A percentile compares a stretch with the other conserved stretches of the same genome.
phyloP scores from a whole-genome alignment of 2,888 invertebrate species.

The Melitaea athalia region DNA sequence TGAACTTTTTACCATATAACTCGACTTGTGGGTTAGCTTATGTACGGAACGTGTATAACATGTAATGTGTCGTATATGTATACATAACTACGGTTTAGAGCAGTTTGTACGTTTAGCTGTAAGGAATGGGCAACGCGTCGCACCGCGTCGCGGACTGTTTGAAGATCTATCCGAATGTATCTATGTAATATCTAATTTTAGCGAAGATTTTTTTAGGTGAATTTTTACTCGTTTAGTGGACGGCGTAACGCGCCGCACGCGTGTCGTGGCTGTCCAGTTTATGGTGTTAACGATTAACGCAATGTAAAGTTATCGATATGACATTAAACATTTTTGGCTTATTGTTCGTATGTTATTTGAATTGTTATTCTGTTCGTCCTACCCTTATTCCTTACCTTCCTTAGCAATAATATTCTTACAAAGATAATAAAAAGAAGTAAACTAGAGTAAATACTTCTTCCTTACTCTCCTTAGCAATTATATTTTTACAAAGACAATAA shows the following conservation, averaged over 20 bases:
- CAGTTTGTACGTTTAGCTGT: constrained; percentile 6
- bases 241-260: constrained; percentile 81
- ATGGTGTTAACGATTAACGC: constrained; percentile 76
- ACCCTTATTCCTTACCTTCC: not conserved
- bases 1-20: constrained; percentile 17
- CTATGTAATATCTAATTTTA: constrained; percentile 70
- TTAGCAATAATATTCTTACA: not conserved
- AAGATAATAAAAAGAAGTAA: not conserved
- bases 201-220: constrained; percentile 75
- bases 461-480: constrained; percentile 1
- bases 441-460: no score
- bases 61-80: constrained; percentile 3
- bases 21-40: constrained; percentile 12
- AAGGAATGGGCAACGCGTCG: constrained; percentile 25
- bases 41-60: not conserved
- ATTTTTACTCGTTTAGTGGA: constrained; percentile 77
- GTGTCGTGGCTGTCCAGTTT: constrained; percentile 69
- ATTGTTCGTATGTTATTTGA: constrained; percentile 78
- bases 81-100: not conserved
- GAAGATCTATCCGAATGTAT: constrained; percentile 63
- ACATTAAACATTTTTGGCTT: constrained; percentile 83
- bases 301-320: constrained; percentile 80
- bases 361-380: constrained; percentile 47
- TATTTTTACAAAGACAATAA: not conserved
- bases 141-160: constrained; percentile 36